Conservation (phyloP, 2,113 vertebrate species). For the Neodon shergylaensis region DNA sequence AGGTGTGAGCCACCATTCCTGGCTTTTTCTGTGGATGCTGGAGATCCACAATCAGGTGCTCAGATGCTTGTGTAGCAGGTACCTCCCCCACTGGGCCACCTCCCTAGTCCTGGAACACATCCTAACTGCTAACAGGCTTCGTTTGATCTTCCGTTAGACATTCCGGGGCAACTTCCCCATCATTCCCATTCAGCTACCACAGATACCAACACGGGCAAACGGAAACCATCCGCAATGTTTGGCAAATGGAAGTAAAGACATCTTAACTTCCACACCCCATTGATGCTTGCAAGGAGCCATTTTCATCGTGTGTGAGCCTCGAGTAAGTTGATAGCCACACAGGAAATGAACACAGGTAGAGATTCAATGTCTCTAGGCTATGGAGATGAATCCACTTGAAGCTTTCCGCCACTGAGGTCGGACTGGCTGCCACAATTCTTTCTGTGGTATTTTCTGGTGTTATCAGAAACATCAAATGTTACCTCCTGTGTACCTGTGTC, state of each 20-base stretch:
- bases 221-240: background rate
- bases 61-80: background rate
- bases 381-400: background rate
- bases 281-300: accelerated
- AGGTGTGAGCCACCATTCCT: background rate
- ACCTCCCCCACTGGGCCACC: no score
- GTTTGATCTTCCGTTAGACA: background rate
- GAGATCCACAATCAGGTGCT: background rate
- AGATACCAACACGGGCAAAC: background rate
- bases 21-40: background rate
- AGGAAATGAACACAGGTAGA: background rate
- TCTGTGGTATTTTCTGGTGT: background rate
- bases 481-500: accelerated
- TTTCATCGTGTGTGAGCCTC: background rate
- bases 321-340: background rate
- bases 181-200: background rate
- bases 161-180: background rate
- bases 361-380: background rate
- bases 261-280: background rate
- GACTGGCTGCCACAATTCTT: background rate
- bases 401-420: background rate
- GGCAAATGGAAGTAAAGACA: accelerated
- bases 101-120: background rate
- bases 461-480: background rate
- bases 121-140: background rate